A percentile compares a stretch with the other conserved stretches of the same genome.
phyloP scores from a whole-genome alignment of 2,113 vertebrate species.

The Herpailurus yagouaroundi region DNA sequence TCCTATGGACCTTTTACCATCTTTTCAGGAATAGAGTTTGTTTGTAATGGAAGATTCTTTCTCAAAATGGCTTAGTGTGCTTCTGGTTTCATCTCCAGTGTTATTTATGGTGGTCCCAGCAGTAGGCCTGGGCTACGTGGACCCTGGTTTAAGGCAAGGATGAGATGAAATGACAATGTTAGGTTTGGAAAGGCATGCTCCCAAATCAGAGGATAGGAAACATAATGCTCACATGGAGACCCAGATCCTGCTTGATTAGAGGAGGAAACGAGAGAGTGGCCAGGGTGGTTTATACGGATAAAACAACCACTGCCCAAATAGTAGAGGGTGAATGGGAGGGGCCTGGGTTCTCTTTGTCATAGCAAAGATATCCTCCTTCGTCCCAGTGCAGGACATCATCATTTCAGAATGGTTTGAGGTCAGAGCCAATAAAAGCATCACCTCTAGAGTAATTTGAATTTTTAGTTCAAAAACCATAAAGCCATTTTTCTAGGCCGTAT shows the following conservation, averaged over 20 bases:
- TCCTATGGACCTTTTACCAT: not conserved
- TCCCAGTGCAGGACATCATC: not conserved
- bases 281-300: not conserved
- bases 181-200: not conserved
- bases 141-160: not conserved
- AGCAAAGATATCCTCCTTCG: not conserved
- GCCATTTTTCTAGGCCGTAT: not conserved
- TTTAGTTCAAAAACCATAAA: not conserved
- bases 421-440: not conserved
- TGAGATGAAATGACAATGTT: not conserved
- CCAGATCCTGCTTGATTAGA: not conserved
- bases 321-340: not conserved
- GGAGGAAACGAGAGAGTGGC: not conserved
- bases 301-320: not conserved
- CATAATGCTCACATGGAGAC: not conserved
- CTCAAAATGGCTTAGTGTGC: not conserved
- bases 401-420: not conserved
- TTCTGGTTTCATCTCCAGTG: not conserved
- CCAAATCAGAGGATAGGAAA: not conserved
- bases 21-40: not conserved
- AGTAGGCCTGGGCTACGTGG: not conserved
- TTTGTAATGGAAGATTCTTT: not conserved
- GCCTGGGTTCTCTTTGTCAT: not conserved
- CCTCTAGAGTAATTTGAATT: not conserved
- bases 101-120: not conserved